Conservation (phyloP, 2,113 vertebrate genomes). For the Nasalis larvatus region DNA sequence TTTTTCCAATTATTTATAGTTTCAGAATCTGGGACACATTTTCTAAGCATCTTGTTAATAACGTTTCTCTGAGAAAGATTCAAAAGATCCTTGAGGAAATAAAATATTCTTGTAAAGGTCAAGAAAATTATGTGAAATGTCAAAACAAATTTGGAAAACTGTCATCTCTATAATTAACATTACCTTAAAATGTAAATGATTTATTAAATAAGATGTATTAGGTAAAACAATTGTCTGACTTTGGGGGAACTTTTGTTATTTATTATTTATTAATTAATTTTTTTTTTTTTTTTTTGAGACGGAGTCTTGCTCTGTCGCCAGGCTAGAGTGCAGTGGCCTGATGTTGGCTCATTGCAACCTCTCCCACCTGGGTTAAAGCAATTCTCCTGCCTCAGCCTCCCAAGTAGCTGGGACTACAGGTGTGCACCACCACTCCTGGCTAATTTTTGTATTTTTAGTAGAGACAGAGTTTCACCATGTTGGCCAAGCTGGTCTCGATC, state of each 20-base stretch:
- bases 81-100: not conserved
- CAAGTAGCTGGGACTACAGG: no score
- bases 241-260: not conserved
- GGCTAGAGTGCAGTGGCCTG: no score
- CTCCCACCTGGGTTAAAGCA: no score
- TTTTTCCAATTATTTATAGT: not conserved
- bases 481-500: no score
- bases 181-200: slow-evolving; percentile 4
- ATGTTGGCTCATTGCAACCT: no score
- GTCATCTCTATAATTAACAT: not conserved
- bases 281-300: no score
- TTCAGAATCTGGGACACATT: not conserved
- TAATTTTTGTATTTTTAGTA: no score
- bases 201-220: not conserved
- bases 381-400: no score
- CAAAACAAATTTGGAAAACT: not conserved
- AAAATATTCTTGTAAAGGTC: slow-evolving; percentile 25
- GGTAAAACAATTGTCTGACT: not conserved
- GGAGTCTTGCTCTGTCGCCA: no score
- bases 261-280: no score
- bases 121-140: slow-evolving; percentile 25
- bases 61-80: not conserved
- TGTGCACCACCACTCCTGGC: no score
- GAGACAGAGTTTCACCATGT: no score
- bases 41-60: not conserved